A percentile compares a stretch with the other conserved stretches of the same genome.
phyloP scores from a whole-genome alignment of 2,797 vertebrate genomes.

The Tiaroga cobitis region DNA sequence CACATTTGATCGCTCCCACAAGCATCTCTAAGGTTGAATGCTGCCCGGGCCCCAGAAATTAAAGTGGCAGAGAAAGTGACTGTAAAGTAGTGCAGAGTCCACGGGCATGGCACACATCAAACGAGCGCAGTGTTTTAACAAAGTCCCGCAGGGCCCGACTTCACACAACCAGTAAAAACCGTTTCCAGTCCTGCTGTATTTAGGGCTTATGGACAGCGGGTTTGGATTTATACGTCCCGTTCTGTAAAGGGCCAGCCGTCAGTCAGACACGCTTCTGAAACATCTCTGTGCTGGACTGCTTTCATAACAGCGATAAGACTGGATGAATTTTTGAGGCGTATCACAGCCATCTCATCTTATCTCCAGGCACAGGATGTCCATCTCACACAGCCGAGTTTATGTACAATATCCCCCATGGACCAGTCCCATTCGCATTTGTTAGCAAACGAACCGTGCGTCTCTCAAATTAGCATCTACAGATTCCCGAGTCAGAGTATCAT shows the following conservation, averaged over 20 bases:
- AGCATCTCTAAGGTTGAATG: conserved; percentile 57
- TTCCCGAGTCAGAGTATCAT: background rate
- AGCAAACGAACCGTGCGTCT: background rate
- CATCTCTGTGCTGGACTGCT: conserved; percentile 44
- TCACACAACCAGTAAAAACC: conserved; percentile 45
- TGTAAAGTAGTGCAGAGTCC: conserved; percentile 41
- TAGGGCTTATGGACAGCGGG: conserved; percentile 33
- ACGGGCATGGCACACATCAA: conserved; percentile 47
- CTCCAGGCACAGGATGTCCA: conserved; percentile 41
- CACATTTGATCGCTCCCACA: conserved; percentile 52
- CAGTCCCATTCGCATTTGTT: conserved; percentile 6
- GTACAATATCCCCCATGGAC: background rate
- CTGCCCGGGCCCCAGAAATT: conserved; percentile 49
- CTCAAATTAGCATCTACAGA: conserved; percentile 4
- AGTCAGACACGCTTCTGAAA: conserved; percentile 41
- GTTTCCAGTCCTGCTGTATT: conserved; percentile 17
- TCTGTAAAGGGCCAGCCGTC: conserved; percentile 14
- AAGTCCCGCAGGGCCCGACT: conserved; percentile 56
- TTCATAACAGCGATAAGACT: conserved; percentile 64
- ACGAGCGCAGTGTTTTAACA: conserved; percentile 54
- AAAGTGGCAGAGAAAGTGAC: conserved; percentile 34
- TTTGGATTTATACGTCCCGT: conserved; percentile 45
- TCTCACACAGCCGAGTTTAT: background rate
- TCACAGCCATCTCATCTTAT: conserved; percentile 53
- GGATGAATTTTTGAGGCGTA: conserved; percentile 55